These are phyloP conservation scores for Notothenia rossii DNA, from an alignment of 2,113 vertebrate genomes.

Conservation along the genomic window DNA sequence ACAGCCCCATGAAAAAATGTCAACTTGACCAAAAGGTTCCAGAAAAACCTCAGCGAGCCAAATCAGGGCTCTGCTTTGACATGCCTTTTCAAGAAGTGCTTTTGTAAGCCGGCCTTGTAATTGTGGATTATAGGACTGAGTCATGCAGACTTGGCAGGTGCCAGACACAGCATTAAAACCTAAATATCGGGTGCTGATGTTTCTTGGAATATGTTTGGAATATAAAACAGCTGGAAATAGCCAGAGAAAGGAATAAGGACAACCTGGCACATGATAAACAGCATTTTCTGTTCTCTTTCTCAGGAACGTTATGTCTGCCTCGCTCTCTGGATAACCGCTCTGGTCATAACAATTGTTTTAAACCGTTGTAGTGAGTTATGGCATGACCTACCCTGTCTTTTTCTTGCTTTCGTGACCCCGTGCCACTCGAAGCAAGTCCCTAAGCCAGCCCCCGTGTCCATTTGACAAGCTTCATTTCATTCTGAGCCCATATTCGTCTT, in stretches of 20 bases:
- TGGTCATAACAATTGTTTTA: constrained; percentile 71
- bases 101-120: constrained; percentile 80
- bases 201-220: constrained; percentile 56
- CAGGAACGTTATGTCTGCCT: constrained; percentile 67
- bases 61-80: constrained; percentile 73
- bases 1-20: constrained; percentile 73
- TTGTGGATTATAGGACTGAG: constrained; percentile 75
- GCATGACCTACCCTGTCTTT: constrained; percentile 57
- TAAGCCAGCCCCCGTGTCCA: constrained; percentile 76
- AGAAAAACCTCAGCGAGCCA: constrained; percentile 67
- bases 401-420: constrained; percentile 65
- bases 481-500: constrained; percentile 79
- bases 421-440: constrained; percentile 68
- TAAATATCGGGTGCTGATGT: constrained; percentile 77
- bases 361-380: constrained; percentile 64
- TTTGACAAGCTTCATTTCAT: constrained; percentile 81
- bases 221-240: constrained; percentile 49
- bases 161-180: constrained; percentile 72
- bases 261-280: constrained; percentile 55
- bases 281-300: constrained; percentile 59
- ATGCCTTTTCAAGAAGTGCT: constrained; percentile 78
- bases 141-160: constrained; percentile 79
- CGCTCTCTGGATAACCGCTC: constrained; percentile 65
- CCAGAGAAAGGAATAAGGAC: constrained; percentile 51
- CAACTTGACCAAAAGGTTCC: constrained; percentile 72